phyloP scores from a whole-genome alignment of 2,113 vertebrate genomes.

The Onychorhynchus coronatus region DNA sequence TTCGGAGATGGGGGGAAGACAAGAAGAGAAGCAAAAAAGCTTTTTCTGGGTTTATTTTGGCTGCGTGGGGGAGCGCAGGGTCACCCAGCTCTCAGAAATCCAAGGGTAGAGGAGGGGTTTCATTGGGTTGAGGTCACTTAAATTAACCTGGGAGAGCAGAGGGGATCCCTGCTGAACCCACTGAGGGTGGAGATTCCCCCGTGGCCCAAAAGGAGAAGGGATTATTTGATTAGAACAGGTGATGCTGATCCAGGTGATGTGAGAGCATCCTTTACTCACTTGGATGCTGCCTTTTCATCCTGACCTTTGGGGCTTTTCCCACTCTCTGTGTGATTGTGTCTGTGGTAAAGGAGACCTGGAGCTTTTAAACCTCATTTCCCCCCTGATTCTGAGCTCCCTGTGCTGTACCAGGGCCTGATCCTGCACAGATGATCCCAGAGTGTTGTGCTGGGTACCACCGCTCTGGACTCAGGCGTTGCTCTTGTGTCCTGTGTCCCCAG shows the following conservation, averaged over 20 bases:
- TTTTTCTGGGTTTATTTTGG: not conserved
- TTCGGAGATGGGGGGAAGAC: not conserved
- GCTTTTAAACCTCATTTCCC: not conserved
- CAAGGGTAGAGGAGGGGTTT: not conserved
- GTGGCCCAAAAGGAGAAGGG: not conserved
- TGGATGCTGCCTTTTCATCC: accelerated
- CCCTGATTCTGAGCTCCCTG: accelerated
- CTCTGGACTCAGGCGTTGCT: not conserved
- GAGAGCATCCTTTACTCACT: accelerated
- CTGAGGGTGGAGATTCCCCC: not conserved
- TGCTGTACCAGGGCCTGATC: not conserved
- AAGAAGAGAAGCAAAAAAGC: not conserved
- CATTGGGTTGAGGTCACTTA: not conserved
- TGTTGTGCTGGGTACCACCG: accelerated
- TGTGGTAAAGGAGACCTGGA: not conserved
- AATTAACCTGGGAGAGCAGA: not conserved
- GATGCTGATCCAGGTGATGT: not conserved
- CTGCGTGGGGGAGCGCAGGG: not conserved
- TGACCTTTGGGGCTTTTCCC: not conserved
- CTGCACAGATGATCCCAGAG: not conserved
- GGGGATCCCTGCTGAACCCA: not conserved
- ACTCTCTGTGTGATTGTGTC: accelerated
- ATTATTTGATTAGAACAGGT: not conserved
- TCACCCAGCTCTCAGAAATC: not conserved
- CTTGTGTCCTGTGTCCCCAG: accelerated